Evolutionary conservation across 2,888 invertebrate genomes (phyloP), one percentile per base, ranked within the genome.

Genomic region (Agrochola macilenta): DNA sequence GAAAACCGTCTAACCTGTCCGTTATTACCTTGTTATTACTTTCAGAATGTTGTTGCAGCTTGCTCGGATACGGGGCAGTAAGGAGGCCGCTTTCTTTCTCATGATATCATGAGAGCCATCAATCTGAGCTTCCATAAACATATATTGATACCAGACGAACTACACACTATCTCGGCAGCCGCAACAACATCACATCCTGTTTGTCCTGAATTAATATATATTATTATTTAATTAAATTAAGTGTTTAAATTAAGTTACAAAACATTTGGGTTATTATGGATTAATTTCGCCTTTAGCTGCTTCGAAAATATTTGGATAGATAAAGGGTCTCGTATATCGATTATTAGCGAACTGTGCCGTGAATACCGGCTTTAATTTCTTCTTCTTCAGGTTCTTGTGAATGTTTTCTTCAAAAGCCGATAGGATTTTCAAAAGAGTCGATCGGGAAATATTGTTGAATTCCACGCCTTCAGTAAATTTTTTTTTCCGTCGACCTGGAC

Each of bases 311-410:
- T 74, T 66, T 26, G 95, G 94, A 81, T 94, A 96, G 5, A 96
- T 92, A 63, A 89, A 94, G 0, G 90, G 92, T 14, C 85, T 91
- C 0, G 95, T 95, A 30, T 90, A 92, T 65, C 91, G 88, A 69
- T 95, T 96, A 78, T 95, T 95, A 0, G 89, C 91, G 65, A 95
- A 95, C 14, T 91, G 81, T 0, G 95, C 96, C 0, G 89, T 92
- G 69, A 95, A 93, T 1, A 92, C 46, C 0, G 94, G 93, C 49
- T 80, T 85, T 7, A 85, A 8, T 11, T 87, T 88, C 35, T 85
- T 85, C 14, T 69, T 74, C 11, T 70, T 64, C 1, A 88, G 69
- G 5, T 77, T 85, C 11, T 83, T 69, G 3, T 88, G 82, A 3
- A 95, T 85, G 20, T 91, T 91, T 72, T 94, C 92, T 82, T 94